Evolutionary conservation across 2,797 vertebrate genomes (phyloP), one percentile per base, ranked within the genome.

Genomic region (Centropyge bicolor): DNA sequence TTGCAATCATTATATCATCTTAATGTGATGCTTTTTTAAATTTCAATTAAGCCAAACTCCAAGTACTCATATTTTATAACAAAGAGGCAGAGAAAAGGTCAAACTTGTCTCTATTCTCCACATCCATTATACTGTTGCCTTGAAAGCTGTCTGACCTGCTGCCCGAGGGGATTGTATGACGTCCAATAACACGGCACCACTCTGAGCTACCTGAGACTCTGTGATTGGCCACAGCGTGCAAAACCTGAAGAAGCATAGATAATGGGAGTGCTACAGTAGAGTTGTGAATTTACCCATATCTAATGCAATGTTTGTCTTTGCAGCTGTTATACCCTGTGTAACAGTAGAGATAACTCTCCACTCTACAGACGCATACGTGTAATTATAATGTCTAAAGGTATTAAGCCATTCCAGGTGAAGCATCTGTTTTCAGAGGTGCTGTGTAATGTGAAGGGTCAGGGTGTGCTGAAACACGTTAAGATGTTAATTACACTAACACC

Each of bases 391-490:
- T 75, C 78, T 48, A 17, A 86, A 86, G 67, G 69, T 54, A 86
- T 89, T 75, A 83, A 89, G 68, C 72, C 80, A 5, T 72, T 90
- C 80, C 78, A 88, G 85, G 77, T 82, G 70, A 91, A 88, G 87
- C 93, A 92, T 93, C 91, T 94, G 91, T 90, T 94, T 91, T 85
- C 63, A 60, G 85, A 87, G 67, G 78, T 84, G 82, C 70, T 88
- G 86, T 88, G 80, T 86, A 83, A 78, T 83, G 85, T 81, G 82
- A 84, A 75, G 82, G 89, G 86, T 89, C 88, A 88, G 61, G 83
- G 84, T 91, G 84, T 88, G 92, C 88, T 91, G 80, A 79, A 86
- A 91, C 89, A 89, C 71, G 88, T 93, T 88, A 88, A 73, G 73
- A 91, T 86, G 86, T 88, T 91, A 94, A 92, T 92, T 91, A 90